Base-by-base conservation (phyloP, 1,140 invertebrate genomes). In the Hycleus cichorii region DNA sequence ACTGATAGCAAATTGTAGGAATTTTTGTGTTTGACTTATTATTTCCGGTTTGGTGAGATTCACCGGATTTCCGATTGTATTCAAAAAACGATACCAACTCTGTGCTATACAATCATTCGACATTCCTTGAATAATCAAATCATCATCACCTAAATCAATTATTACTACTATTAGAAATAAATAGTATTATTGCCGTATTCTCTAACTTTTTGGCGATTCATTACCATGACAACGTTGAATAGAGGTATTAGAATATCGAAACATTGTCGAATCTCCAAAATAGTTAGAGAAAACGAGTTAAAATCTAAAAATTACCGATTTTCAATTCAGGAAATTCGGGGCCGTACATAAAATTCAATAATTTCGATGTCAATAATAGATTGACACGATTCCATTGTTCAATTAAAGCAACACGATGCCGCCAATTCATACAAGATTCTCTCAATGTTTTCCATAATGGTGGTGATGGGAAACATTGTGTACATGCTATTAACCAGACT, bases 341-440 rank as follows among this genome's bases (percentile, higher is more conserved):
- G 2, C 92, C 93, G 76, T 95, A 95, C 84, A 95, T 91, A 69
- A 94, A 89, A 59, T 83, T 80, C 3, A 97, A 76, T 18, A 97
- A 78, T 48, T 86, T 80, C 9, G 89, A 85, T 0, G 93, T 96
- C 7, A 98, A 80, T 0, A 89, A 87, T 24, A 95, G 78, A 75
- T 94, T 96, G 9, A 96, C 89, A 49, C 93, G 82, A 74, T 94
- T 93, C 95, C 95, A 98, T 72, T 97, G 94, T 71, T 93, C 89
- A 5, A 97, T 86, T 1, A 98, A 79, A 43, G 91, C 90, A 46
- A 91, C 81, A 58, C 95, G 85, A 77, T 98, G 95, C 9, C 95
- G 79, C 94, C 94, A 97, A 66, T 88, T 88, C 61, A 89, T 80
- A 72, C 93, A 95, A 63, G 93, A 89, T 75, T 96, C 92, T 65